Base-by-base conservation (phyloP, 1,140 invertebrate genomes). In the Drosophila prosaltans region DNA sequence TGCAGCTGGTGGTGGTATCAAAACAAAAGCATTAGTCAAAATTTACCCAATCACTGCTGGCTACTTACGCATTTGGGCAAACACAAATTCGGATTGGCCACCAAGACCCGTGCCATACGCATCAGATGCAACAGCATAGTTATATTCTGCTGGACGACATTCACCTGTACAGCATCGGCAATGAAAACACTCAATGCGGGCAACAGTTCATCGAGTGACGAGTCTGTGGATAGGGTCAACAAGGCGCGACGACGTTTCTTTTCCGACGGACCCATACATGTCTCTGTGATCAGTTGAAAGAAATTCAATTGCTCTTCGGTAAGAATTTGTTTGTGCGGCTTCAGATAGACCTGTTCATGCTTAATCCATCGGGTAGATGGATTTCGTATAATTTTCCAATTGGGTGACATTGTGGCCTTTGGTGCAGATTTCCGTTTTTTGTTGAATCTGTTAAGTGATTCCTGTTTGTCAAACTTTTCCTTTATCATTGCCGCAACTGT, bases 1-100 rank as follows among this genome's bases (percentile, higher is more conserved):
- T 82, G 80, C 7, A 82, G 61, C 80, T 82, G 28, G 6, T 36
- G 6, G 32, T 4, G 2, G 0, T 74, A 43, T 58, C 2, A 9
- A 3, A 48, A 9, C 3, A 21, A 57, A 21, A n/a, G 3, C 9
- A 16, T 39, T 8, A 63, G 1, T 26, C 45, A 2, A 26, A 9
- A 21, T 16, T 2, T 8, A 21, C n/a, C 7, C 2, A 8, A 8
- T 8, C 11, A 16, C 1, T 24, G 2, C 16, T 9, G 6, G 43
- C 21, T 28, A 81, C 80, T 82, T 41, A 82, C 80, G 39, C 65
- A 82, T 55, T 57, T 71, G 4, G 61, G 3, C 1, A 82, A 66
- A 11, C 48, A 54, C 8, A 78, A 40, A 5, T 24, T 48, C 0
- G 40, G 1, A 41, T 82, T 82, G 3, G 2, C 9, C 9, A 82